Evolutionary conservation across 30 jellyfish, hydroid and myxozoan genomes (phyloP).

Genomic region (Aurelia sp.): DNA sequence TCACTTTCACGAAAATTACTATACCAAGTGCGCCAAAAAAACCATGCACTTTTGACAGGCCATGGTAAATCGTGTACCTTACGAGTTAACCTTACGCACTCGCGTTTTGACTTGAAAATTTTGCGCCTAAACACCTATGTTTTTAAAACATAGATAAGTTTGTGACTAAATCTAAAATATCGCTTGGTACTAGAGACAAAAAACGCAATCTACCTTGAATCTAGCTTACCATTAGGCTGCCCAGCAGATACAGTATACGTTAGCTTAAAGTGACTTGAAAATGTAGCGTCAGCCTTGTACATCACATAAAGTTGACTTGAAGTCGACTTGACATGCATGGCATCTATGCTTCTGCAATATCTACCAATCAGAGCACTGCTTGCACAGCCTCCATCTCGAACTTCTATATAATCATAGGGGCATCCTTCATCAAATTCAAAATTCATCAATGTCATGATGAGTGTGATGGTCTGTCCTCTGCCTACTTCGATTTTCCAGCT

Average conservation of each 20-base stretch:
- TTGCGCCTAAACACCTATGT: no score
- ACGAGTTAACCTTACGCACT: no score
- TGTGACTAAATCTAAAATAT: background rate
- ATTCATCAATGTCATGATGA: conserved; percentile 15
- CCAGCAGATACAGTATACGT: conserved; percentile 30
- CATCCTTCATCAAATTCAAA: conserved; percentile 79
- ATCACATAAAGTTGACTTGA: conserved; percentile 24
- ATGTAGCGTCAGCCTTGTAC: conserved; percentile 47
- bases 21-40: no score
- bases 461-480: conserved; percentile 35
- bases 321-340: conserved; percentile 46
- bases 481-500: conserved; percentile 40
- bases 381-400: conserved; percentile 61
- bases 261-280: conserved; percentile 53
- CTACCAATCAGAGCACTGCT: conserved; percentile 54
- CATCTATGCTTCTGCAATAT: conserved; percentile 55
- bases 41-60: no score
- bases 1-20: no score
- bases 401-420: conserved; percentile 69
- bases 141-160: background rate
- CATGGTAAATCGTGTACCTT: no score
- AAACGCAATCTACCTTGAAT: background rate
- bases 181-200: background rate
- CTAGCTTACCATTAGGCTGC: conserved; percentile 13
- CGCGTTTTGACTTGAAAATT: no score